Conservation (phyloP, 2,888 invertebrate species). For the Melitaea athalia region DNA sequence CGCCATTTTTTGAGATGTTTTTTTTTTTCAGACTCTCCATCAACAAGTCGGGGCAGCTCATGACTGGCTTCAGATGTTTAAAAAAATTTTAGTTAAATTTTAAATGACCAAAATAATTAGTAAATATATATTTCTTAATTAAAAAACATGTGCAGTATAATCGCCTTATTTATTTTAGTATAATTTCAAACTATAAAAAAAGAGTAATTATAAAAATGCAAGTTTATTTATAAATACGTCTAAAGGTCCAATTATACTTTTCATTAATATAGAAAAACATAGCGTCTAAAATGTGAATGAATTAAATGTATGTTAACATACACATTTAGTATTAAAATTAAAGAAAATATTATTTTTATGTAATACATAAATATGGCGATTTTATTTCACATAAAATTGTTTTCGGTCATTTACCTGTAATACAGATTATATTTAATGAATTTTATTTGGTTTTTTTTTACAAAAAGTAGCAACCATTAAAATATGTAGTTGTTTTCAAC, state of each 20-base stretch:
- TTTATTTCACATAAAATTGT: background rate
- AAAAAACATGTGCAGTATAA: slow-evolving; percentile 9
- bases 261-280: too few relatives aligned
- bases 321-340: too few relatives aligned
- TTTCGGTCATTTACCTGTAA: background rate
- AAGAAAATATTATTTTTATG: background rate
- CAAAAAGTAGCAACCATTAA: background rate
- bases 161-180: slow-evolving; percentile 3
- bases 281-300: too few relatives aligned
- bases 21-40: slow-evolving; percentile 57
- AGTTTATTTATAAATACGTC: too few relatives aligned
- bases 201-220: background rate
- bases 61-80: slow-evolving; percentile 19
- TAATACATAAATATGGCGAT: background rate
- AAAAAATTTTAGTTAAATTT: slow-evolving; percentile 12
- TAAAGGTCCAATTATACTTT: too few relatives aligned
- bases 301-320: too few relatives aligned
- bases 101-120: slow-evolving; percentile 15
- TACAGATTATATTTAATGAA: background rate
- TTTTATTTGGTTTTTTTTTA: background rate
- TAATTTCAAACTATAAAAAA: background rate
- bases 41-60: slow-evolving; percentile 56
- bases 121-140: slow-evolving; percentile 13
- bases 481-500: slow-evolving; percentile 1
- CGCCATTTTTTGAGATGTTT: background rate